These are phyloP conservation scores for Oreortyx pictus DNA, from an alignment of 2,797 vertebrate species.

Conservation along the genomic window DNA sequence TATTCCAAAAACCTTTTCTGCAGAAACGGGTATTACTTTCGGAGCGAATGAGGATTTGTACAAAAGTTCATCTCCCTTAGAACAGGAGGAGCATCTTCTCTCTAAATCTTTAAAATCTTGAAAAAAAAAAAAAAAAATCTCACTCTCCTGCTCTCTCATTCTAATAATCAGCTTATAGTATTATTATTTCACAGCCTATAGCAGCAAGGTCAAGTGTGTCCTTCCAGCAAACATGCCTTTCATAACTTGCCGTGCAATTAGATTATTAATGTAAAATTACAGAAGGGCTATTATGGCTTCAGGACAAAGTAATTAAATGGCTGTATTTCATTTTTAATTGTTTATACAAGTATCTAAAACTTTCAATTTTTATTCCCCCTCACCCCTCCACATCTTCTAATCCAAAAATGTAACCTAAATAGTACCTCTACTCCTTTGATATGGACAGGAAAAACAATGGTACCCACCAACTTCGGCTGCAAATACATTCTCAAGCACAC, in stretches of 20 bases:
- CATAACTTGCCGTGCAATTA: constrained; percentile 14
- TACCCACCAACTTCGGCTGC: neutral
- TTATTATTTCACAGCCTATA: constrained; percentile 38
- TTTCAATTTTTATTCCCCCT: neutral
- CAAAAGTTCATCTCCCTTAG: constrained; percentile 40
- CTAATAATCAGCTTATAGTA: constrained; percentile 53
- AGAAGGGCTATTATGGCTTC: constrained; percentile 23
- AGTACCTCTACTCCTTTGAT: neutral
- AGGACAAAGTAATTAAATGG: constrained; percentile 63
- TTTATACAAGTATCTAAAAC: constrained; percentile 25
- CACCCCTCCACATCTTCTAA: neutral
- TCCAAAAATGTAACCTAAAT: neutral
- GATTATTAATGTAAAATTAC: constrained; percentile 57
- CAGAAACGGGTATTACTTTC: constrained; percentile 42
- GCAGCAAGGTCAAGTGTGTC: constrained; percentile 38
- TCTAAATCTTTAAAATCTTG: constrained; percentile 46
- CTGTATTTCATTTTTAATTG: constrained; percentile 47
- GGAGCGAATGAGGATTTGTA: constrained; percentile 57
- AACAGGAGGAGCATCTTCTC: neutral
- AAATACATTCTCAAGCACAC: neutral
- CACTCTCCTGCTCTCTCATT: neutral
- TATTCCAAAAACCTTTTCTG: constrained; percentile 21
- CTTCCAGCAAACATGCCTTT: constrained; percentile 51
- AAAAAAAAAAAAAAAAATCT: neutral
- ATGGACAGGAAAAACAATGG: neutral